Conservation (phyloP, 2,888 invertebrate species). For the Andrena camellia region DNA sequence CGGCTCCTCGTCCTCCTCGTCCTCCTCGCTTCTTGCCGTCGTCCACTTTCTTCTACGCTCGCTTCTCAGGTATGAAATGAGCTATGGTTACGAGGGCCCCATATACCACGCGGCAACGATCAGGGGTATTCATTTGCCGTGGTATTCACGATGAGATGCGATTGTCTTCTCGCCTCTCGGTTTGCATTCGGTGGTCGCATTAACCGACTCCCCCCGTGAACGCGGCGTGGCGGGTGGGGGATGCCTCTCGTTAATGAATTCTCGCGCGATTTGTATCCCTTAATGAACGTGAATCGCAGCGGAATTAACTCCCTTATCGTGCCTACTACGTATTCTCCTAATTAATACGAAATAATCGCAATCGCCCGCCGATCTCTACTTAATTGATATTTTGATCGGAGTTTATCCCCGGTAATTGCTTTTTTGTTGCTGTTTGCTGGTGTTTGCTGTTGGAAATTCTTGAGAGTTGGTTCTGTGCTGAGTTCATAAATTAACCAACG, state of each 20-base stretch:
- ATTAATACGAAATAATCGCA: constrained; percentile 22
- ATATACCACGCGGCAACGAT: constrained; percentile 67
- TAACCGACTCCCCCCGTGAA: neutral
- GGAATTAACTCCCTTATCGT: constrained; percentile 2
- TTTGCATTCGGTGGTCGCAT: constrained; percentile 36
- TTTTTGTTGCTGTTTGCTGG: constrained; percentile 5
- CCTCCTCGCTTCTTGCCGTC: constrained; percentile 52
- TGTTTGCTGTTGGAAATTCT: constrained; percentile 2
- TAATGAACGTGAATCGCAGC: constrained; percentile 8
- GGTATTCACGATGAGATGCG: constrained; percentile 16
- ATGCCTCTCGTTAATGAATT: constrained; percentile 19
- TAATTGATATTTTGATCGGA: constrained; percentile 18
- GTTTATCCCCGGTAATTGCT: constrained; percentile 7
- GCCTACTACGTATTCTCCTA: constrained; percentile 14
- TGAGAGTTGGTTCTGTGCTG: neutral
- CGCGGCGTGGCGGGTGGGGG: neutral
- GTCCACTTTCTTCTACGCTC: constrained; percentile 50
- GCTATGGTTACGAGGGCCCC: constrained; percentile 79
- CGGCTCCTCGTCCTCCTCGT: constrained; percentile 38
- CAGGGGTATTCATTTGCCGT: constrained; percentile 35
- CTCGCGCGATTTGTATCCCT: constrained; percentile 8
- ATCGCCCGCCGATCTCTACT: constrained; percentile 21
- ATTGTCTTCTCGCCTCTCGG: constrained; percentile 29
- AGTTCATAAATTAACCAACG: constrained; percentile 6
- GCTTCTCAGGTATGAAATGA: constrained; percentile 79